These are phyloP conservation scores for Fistularia commersonii DNA, from an alignment of 2,797 vertebrate genomes.

Conservation along the genomic window DNA sequence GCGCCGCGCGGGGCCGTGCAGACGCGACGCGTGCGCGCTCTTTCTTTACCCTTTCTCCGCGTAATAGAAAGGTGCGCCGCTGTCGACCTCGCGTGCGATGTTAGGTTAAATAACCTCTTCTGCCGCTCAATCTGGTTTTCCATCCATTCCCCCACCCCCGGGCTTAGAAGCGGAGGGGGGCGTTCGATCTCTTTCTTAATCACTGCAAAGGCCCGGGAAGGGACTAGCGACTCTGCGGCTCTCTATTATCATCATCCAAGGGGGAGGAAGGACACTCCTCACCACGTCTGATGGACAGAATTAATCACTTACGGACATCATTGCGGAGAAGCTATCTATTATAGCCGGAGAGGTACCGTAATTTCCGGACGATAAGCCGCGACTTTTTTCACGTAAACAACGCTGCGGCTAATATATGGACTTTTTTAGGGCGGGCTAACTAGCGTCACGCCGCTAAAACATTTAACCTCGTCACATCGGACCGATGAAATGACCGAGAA, in stretches of 20 bases:
- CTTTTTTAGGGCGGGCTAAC: no score
- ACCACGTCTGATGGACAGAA: conserved; percentile 62
- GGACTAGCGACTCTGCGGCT: conserved; percentile 51
- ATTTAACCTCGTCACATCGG: no score
- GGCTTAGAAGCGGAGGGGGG: conserved; percentile 27
- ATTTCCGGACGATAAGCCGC: no score
- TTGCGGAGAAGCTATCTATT: conserved; percentile 51
- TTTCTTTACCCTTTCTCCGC: conserved; percentile 60
- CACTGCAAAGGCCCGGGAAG: conserved; percentile 50
- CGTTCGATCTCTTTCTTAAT: conserved; percentile 65
- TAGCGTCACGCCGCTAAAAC: no score
- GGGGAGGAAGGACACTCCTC: conserved; percentile 49
- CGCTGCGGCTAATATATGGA: no score
- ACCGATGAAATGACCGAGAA: no score
- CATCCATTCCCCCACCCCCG: conserved; percentile 16
- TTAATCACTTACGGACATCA: conserved; percentile 63
- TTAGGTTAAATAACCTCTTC: conserved; percentile 53
- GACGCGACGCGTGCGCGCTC: conserved; percentile 43
- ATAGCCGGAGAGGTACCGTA: conserved; percentile 39
- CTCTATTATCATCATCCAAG: conserved; percentile 65
- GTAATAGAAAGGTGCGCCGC: conserved; percentile 54
- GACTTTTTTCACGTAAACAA: no score
- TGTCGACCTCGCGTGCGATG: conserved; percentile 41
- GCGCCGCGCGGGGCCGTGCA: conserved; percentile 27
- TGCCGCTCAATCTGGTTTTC: conserved; percentile 35